phyloP scores from a whole-genome alignment of 1,140 invertebrate genomes.

The Melipona quadrifasciata region DNA sequence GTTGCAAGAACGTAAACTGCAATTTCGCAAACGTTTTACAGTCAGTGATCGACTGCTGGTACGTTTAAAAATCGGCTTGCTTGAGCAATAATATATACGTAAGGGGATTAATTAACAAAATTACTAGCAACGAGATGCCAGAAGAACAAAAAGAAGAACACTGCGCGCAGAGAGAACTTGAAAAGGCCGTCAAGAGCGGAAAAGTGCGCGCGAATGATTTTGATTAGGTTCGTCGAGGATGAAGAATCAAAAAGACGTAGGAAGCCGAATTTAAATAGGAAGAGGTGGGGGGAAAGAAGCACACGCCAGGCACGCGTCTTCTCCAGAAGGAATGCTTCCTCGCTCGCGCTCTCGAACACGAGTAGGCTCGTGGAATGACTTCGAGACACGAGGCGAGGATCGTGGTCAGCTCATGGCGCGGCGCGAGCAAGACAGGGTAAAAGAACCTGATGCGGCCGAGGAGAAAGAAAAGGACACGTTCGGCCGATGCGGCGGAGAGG shows the following conservation, averaged over 20 bases:
- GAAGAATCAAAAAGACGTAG: neutral
- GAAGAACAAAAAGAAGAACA: neutral
- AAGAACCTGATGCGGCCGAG: constrained; percentile 28
- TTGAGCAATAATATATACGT: neutral
- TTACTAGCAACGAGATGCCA: neutral
- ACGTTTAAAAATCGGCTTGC: neutral
- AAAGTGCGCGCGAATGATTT: neutral
- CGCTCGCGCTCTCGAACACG: constrained; percentile 32
- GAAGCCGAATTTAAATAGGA: constrained; percentile 25
- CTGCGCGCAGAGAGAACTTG: neutral
- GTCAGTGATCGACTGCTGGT: neutral
- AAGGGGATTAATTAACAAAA: neutral
- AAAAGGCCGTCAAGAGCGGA: neutral
- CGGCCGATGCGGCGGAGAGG: constrained; percentile 49
- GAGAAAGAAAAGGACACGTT: constrained; percentile 19
- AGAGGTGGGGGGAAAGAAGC: constrained; percentile 58
- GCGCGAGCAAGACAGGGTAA: constrained; percentile 2
- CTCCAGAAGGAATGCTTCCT: constrained; percentile 53
- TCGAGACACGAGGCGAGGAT: constrained; percentile 41
- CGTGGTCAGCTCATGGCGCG: neutral
- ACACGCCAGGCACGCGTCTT: constrained; percentile 70
- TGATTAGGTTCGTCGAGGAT: neutral
- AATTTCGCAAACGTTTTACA: neutral
- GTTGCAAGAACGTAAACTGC: too few species aligned
- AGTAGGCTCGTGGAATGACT: constrained; percentile 57